Conservation (phyloP, 1,140 invertebrate genomes). For the Antheraea pernyi region DNA sequence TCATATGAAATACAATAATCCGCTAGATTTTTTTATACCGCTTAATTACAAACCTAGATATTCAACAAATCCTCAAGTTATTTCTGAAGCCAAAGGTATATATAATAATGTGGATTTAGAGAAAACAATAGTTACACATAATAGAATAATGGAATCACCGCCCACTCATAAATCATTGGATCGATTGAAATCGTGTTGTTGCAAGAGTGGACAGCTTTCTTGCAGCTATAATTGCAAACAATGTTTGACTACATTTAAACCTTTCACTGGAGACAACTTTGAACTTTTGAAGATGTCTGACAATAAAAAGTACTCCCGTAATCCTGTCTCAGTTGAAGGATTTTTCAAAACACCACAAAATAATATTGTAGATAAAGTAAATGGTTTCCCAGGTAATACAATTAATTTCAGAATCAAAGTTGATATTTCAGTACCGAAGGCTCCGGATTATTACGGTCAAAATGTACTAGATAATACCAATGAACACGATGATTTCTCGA, state of each 20-base stretch:
- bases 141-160: constrained; percentile 30
- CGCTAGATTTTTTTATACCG: constrained; percentile 44
- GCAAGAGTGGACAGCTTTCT: constrained; percentile 46
- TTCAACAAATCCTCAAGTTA: constrained; percentile 21
- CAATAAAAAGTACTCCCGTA: constrained; percentile 9
- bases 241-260: constrained; percentile 33
- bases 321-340: constrained; percentile 16
- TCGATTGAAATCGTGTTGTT: constrained; percentile 41
- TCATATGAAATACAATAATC: constrained; percentile 26
- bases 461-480: constrained; percentile 27
- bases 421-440: constrained; percentile 55
- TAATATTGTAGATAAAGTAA: constrained; percentile 15
- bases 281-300: neutral
- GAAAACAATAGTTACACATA: constrained; percentile 29
- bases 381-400: constrained; percentile 30
- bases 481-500: constrained; percentile 28
- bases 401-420: constrained; percentile 59
- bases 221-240: constrained; percentile 60
- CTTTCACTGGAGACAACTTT: neutral
- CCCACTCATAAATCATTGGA: constrained; percentile 19
- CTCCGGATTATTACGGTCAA: constrained; percentile 32
- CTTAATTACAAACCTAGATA: constrained; percentile 28
- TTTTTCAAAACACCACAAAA: constrained; percentile 18
- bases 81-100: constrained; percentile 16
- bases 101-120: constrained; percentile 21